phyloP scores from a whole-genome alignment of 1,140 invertebrate genomes.

The Papilio polytes region DNA sequence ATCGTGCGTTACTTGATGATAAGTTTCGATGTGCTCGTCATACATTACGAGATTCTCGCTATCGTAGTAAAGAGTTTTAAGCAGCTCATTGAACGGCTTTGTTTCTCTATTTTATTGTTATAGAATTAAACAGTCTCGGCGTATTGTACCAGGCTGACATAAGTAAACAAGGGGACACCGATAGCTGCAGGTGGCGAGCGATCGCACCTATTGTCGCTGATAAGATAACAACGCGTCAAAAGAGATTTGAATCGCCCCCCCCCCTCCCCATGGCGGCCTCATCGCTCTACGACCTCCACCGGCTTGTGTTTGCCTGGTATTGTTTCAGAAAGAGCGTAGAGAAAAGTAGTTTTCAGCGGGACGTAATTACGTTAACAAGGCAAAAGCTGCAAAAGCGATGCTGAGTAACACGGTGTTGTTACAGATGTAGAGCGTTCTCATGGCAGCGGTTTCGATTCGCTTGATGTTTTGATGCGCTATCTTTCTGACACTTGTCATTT shows the following conservation, averaged over 20 bases:
- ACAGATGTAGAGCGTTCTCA: background rate
- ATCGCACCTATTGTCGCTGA: constrained; percentile 47
- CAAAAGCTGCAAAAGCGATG: background rate
- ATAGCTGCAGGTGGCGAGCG: background rate
- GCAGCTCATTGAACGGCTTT: too few relatives aligned
- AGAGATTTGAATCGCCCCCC: constrained; percentile 50
- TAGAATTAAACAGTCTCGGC: constrained; percentile 49
- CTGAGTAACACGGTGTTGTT: background rate
- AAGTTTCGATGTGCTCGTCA: background rate
- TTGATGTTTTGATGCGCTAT: too few relatives aligned
- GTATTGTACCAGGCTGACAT: constrained; percentile 53
- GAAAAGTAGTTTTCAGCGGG: constrained; percentile 23
- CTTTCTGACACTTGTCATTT: background rate
- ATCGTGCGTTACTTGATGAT: background rate
- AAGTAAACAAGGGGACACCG: constrained; percentile 23
- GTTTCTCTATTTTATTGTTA: constrained; percentile 15
- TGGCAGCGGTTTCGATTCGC: background rate
- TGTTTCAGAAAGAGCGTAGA: too few relatives aligned
- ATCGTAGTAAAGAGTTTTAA: background rate
- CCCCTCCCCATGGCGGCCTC: constrained; percentile 42
- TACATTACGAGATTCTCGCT: background rate
- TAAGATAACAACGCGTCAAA: constrained; percentile 62
- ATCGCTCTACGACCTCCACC: constrained; percentile 57
- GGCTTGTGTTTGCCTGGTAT: constrained; percentile 68
- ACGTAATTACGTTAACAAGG: constrained; percentile 35